Evolutionary conservation across 2,888 invertebrate genomes (phyloP), one percentile per base, ranked within the genome.

Genomic region (Cheilosia grossa): DNA sequence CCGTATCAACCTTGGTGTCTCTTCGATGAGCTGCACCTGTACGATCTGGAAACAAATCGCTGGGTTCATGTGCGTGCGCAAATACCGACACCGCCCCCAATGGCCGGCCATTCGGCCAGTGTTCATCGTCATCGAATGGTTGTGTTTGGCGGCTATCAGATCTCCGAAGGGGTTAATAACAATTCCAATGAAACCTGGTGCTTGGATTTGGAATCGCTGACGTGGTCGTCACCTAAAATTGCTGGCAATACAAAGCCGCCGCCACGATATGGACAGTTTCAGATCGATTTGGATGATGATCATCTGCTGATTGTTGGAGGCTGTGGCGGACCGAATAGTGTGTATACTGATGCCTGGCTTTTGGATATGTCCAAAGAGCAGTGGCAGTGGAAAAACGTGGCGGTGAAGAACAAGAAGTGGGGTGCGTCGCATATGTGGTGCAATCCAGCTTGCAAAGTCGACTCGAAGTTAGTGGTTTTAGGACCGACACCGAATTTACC

Each of bases 181-280:
- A 91, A 90, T 87, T 95, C 96, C 27, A 98, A 98, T 93, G 97
- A 97, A 89, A 93, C 98, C 19, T 98, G 98, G 98, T 96, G 96
- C 85, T 94, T 98, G 85, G 95, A 98, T 92, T 93, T 98, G 87
- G 93, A 94, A 13, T 94, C 94, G 58, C 94, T 95, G 88, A 93
- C 92, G 59, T 98, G 98, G 98, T 94, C 94, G 88, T 95, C 95
- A 89, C 96, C 96, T 88, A 93, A 93, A 54, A 95, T 96, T 59
- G 88, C 88, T 4, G 90, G 90, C 15, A 94, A 94, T 86, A 93
- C 94, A 0, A 95, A 94, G 87, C 98, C 98, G 2, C 93, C 94
- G n/a, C 95, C 97, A 30, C 93, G 99, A 87, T 98, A 98, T 93
- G 98, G 98, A 7, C 98, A 98, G 90, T 97, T 98, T n/a, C 97